phyloP scores from a whole-genome alignment of 2,797 vertebrate species.

The Spinus pinus region DNA sequence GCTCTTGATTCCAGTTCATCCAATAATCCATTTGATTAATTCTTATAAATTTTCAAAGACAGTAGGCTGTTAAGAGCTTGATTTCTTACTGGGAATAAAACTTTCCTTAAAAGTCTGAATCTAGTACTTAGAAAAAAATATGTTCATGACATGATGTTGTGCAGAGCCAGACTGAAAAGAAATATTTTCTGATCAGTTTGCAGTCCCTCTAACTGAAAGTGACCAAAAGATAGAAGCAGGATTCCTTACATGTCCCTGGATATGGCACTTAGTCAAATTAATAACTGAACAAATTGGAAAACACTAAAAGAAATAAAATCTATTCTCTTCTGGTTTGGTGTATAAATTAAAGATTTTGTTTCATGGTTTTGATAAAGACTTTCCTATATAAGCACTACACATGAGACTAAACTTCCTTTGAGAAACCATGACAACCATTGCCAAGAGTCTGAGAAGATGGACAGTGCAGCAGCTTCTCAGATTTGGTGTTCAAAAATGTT shows the following conservation, averaged over 20 bases:
- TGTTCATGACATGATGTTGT: neutral
- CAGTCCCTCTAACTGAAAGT: neutral
- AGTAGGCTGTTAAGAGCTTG: neutral
- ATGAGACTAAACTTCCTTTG: neutral
- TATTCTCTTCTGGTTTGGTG: neutral
- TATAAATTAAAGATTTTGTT: neutral
- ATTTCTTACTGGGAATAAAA: neutral
- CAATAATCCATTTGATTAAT: neutral
- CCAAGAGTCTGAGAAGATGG: neutral
- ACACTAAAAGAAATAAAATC: neutral
- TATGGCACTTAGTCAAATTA: neutral
- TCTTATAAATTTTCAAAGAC: neutral
- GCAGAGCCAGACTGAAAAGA: neutral
- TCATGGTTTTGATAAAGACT: neutral
- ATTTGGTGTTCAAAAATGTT: neutral
- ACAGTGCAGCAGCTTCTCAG: neutral
- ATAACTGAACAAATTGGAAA: neutral
- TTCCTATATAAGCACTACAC: fast-evolving
- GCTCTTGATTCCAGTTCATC: neutral
- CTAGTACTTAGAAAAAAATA: neutral
- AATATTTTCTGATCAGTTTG: neutral
- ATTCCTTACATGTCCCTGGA: neutral
- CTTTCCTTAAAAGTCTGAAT: neutral
- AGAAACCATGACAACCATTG: neutral
- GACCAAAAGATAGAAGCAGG: neutral